Base-by-base conservation (phyloP, 2,888 invertebrate species). In the Chalcis sispes region DNA sequence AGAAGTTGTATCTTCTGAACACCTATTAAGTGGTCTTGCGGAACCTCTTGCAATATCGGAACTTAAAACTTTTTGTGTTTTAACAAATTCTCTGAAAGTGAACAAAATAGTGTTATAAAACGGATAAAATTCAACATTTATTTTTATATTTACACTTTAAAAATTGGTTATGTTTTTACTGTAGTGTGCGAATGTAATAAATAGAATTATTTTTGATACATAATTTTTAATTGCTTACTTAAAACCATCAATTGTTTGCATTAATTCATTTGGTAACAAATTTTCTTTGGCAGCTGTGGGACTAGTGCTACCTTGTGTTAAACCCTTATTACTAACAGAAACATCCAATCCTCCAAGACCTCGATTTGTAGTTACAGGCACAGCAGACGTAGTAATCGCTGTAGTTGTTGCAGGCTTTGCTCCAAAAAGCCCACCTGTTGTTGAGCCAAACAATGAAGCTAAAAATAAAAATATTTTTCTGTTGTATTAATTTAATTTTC, bases 11-110 rank as follows among this genome's bases (percentile, higher is more conserved):
- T 93, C 93, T 83, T 91, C 91, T 64, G 92, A 91, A 15, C 93
- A 92, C 85, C 92, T 91, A 75, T 90, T 89, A 80, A 93, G 90
- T 10, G 93, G 92, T 81, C 92, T 91, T 0, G 91, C 90, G 0
- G 93, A 93, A 82, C 92, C 93, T 70, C 95, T 90, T 82, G 95
- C 94, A 58, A 97, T 94, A 83, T 96, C 96, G 0, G 96, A 95
- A 77, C 95, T 93, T 42, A 94, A 90, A 0, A 92, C 90, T 88
- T 97, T 97, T 86, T 97, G 96, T 74, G 94, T 94, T 89, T 96
- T 96, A 0, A 97, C 94, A 87, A 95, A 94, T 73, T 92, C 92
- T 80, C 91, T 91, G 78, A 7, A 83, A 82, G 48, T 23, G 32
- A 54, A 61, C 40, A 52, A 42, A 61, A 23, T 71, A 20, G 54